These are phyloP conservation scores for Cacatua alba DNA, from an alignment of 2,113 vertebrate species.

Conservation along the genomic window DNA sequence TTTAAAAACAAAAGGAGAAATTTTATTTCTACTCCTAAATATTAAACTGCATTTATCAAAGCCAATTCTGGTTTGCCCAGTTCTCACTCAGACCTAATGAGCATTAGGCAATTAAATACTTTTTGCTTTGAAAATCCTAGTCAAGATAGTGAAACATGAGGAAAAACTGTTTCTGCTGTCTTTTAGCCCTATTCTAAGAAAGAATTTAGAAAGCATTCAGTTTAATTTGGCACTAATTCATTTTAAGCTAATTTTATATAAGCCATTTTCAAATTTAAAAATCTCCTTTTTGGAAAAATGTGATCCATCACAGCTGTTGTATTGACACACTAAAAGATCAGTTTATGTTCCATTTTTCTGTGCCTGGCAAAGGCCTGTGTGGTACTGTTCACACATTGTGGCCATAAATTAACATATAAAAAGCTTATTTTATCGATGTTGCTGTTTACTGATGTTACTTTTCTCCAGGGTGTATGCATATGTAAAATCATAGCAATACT, in stretches of 20 bases:
- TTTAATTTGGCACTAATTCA: not conserved
- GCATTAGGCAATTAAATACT: not conserved
- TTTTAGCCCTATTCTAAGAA: not conserved
- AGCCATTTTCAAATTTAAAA: not conserved
- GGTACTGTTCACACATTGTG: not conserved
- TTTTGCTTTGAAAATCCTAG: not conserved
- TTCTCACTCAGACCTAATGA: not conserved
- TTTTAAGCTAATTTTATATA: not conserved
- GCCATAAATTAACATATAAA: not conserved
- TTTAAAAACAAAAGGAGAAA: not conserved
- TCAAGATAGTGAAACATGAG: not conserved
- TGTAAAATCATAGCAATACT: not conserved
- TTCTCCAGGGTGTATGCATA: not conserved
- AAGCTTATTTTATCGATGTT: not conserved
- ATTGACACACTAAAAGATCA: not conserved
- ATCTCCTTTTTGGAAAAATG: not conserved
- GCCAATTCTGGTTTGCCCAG: not conserved
- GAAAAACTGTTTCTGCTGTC: not conserved
- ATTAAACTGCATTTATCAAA: not conserved
- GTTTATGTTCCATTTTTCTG: not conserved
- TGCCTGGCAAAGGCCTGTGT: not conserved
- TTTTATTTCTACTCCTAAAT: not conserved
- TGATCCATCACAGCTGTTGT: not conserved
- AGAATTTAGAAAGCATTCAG: not conserved
- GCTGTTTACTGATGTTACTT: not conserved